Base-by-base conservation (phyloP, 2,888 invertebrate species). In the Notodromas monacha region DNA sequence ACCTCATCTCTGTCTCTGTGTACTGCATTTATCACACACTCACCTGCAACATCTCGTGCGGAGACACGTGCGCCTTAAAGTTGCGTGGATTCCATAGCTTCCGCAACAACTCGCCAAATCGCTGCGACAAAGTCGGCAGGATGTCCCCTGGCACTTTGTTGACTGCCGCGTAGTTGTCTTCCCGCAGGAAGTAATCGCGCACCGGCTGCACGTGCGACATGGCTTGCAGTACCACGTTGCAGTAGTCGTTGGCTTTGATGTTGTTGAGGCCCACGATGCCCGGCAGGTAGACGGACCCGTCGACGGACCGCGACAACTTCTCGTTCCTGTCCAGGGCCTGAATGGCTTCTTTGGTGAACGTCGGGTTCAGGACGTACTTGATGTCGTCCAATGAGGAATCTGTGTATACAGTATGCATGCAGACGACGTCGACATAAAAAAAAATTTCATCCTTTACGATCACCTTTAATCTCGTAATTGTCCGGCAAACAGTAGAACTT, bases 41-140 rank as follows among this genome's bases (percentile, higher is more conserved):
- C n/a, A n/a, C n/a, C n/a, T 99, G 99, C 14, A 99, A 55, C 92
- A 99, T 99, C 58, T 99, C 96, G 47, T 99, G 99, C 0, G 99
- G 99, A 12, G 86, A 89, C 1, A 99, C 99, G 45, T 99, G 99
- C 1, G 92, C 76, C 51, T 99, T 96, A 47, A 99, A 99, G 43
- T 92, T 92, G 26, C 84, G 58, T 0, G 92, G 89, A 51, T 99
- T 96, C 96, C 96, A 99, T 41, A 99, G 56, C 48, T 99, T 99
- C 12, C 96, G 58, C 53, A 92, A 63, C 15, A 96, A 55, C 47
- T 96, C 92, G 0, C 92, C 92, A 48, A 86, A 92, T 43, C 68
- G 54, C 45, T 77, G 76, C 1, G 86, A 81, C 29, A 99, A 53
- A 15, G 84, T 59, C 44, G 76, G 77, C 33, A 70, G 67, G 2